Conservation (phyloP, 2,797 vertebrate species). For the Eulemur rubriventer region DNA sequence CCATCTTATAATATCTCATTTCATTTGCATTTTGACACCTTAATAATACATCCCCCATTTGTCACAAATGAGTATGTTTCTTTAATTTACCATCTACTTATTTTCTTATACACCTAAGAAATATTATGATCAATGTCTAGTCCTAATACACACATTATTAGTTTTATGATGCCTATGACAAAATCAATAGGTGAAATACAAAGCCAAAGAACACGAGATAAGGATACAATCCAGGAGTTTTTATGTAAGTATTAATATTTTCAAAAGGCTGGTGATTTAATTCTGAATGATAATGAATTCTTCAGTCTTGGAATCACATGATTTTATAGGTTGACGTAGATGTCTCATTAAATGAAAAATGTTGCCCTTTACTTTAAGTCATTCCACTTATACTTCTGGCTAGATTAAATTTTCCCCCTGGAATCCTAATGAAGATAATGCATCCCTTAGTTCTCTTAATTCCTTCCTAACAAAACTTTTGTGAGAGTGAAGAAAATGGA, state of each 20-base stretch:
- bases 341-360: conserved; percentile 68
- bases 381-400: conserved; percentile 19
- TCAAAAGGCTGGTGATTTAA: background rate
- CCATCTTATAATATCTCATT: background rate
- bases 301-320: background rate
- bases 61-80: background rate
- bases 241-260: background rate
- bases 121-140: background rate
- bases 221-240: background rate
- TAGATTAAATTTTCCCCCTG: conserved; percentile 6
- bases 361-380: conserved; percentile 26
- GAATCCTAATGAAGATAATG: conserved; percentile 47
- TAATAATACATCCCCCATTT: background rate
- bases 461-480: conserved; percentile 46
- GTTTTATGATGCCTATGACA: background rate
- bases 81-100: background rate
- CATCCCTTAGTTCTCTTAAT: conserved; percentile 49
- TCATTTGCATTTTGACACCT: background rate
- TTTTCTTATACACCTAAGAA: background rate
- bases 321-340: conserved; percentile 36
- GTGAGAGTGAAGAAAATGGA: background rate
- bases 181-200: background rate
- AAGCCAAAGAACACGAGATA: background rate
- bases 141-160: background rate
- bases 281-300: conserved; percentile 59